Conservation (phyloP, 2,113 vertebrate species). For the Prionailurus bengalensis region DNA sequence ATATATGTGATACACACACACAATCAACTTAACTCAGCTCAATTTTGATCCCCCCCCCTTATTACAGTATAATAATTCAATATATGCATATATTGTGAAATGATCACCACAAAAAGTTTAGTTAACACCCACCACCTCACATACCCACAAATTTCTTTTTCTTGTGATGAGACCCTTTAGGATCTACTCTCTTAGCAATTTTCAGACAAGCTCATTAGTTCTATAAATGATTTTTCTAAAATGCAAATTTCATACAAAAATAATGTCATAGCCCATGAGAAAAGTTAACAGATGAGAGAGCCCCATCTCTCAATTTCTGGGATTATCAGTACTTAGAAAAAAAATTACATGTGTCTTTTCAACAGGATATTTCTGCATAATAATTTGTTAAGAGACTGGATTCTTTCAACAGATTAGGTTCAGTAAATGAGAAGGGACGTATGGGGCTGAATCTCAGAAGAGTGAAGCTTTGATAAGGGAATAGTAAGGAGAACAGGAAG, state of each 20-base stretch:
- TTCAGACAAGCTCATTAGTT: background rate
- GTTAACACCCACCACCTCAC: background rate
- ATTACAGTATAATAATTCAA: background rate
- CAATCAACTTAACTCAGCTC: background rate
- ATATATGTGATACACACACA: background rate
- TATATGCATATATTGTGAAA: background rate
- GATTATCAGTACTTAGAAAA: background rate
- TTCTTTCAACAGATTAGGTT: background rate
- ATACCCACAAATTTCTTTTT: background rate
- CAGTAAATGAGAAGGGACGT: background rate
- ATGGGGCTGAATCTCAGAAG: background rate
- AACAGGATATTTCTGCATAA: background rate
- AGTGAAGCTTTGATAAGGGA: background rate
- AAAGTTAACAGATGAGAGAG: background rate
- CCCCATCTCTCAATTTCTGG: background rate
- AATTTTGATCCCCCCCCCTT: background rate
- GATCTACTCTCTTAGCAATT: background rate
- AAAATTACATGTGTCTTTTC: slow-evolving; percentile 41
- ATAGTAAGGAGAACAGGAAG: background rate
- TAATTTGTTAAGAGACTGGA: background rate
- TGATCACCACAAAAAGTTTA: background rate
- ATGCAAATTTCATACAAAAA: slow-evolving; percentile 1
- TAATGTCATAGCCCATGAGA: background rate
- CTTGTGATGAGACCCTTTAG: background rate
- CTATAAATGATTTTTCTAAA: background rate